phyloP scores from a whole-genome alignment of 2,888 invertebrate genomes.

The Crepidodera aurea region DNA sequence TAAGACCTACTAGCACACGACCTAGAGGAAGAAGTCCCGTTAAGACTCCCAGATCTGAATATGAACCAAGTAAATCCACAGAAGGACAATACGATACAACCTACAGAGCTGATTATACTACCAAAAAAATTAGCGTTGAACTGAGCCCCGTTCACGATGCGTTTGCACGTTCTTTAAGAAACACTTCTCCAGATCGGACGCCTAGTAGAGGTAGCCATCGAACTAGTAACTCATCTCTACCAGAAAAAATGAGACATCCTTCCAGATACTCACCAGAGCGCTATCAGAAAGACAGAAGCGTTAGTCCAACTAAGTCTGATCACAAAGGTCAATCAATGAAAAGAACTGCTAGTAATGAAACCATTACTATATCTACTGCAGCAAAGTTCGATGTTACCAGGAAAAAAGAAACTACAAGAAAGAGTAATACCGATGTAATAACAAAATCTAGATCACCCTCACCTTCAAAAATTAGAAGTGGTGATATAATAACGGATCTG shows the following conservation, averaged over 20 bases:
- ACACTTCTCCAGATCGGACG: constrained; percentile 68
- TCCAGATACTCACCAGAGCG: constrained; percentile 50
- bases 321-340: no score
- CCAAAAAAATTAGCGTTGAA: constrained; percentile 68
- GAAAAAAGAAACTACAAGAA: constrained; percentile 49
- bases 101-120: constrained; percentile 67
- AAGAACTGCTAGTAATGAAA: constrained; percentile 33
- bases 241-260: constrained; percentile 53
- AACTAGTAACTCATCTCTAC: constrained; percentile 65
- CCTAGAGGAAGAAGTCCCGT: constrained; percentile 52
- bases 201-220: constrained; percentile 61
- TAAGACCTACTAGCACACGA: constrained; percentile 22
- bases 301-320: constrained; percentile 48
- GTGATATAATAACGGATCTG: constrained; percentile 54
- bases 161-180: constrained; percentile 76
- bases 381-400: constrained; percentile 44
- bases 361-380: constrained; percentile 42
- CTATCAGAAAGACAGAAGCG: constrained; percentile 44
- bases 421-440: constrained; percentile 15
- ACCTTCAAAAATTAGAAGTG: constrained; percentile 48
- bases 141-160: constrained; percentile 78
- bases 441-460: constrained; percentile 51
- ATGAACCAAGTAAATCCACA: constrained; percentile 53
- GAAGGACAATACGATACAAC: constrained; percentile 69
- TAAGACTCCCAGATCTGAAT: constrained; percentile 52